These are phyloP conservation scores for Seira musarum DNA, from an alignment of 2,888 invertebrate genomes.

Conservation along the genomic window DNA sequence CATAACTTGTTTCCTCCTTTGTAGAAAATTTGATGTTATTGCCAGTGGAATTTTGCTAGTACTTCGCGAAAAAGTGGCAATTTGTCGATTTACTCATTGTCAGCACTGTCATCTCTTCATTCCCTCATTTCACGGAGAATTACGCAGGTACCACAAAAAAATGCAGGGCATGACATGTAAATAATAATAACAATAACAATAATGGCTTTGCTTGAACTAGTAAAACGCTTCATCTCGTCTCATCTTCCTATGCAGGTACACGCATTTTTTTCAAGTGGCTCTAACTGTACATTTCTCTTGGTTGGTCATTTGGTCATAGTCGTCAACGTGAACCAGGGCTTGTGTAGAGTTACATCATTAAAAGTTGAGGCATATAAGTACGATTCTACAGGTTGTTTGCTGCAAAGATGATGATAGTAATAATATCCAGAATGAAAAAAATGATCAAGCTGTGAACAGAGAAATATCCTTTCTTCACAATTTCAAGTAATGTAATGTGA, in stretches of 20 bases:
- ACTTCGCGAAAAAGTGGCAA: conserved; percentile 35
- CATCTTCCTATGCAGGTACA: no score
- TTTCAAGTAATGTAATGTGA: conserved; percentile 17
- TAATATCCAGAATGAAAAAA: conserved; percentile 31
- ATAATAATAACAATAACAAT: conserved; percentile 53
- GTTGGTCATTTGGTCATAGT: conserved; percentile 52
- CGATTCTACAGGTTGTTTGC: no score
- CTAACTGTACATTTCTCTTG: conserved; percentile 50
- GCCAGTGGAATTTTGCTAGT: no score
- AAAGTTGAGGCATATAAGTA: no score
- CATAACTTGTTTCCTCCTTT: conserved; percentile 47
- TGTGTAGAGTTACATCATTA: conserved; percentile 43
- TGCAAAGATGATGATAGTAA: conserved; percentile 9
- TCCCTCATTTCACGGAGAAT: conserved; percentile 18
- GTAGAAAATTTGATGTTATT: no score
- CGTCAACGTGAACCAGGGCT: conserved; percentile 14
- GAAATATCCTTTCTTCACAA: conserved; percentile 11
- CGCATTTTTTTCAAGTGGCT: no score
- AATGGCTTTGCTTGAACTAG: conserved; percentile 40
- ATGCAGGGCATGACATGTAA: conserved; percentile 53
- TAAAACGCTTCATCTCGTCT: conserved; percentile 44
- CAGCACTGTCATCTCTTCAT: conserved; percentile 34
- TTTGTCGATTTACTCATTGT: conserved; percentile 42
- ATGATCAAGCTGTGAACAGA: background rate
- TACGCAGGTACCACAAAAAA: conserved; percentile 19